Base-by-base conservation (phyloP, 2,888 invertebrate genomes). In the Lasioglossum vierecki region DNA sequence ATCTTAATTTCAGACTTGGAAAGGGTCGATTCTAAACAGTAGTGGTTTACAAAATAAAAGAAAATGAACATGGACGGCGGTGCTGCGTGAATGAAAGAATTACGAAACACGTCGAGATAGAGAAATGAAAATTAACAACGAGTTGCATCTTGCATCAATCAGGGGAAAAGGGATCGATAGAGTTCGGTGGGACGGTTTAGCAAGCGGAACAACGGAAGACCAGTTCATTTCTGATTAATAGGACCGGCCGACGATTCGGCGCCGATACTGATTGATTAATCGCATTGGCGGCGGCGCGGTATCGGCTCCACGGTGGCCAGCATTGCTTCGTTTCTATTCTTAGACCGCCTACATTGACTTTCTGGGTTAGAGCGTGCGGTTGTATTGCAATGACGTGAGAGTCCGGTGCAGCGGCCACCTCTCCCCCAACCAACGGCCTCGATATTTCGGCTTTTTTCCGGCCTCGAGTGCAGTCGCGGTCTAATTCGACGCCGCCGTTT, bases 271-370 rank as follows among this genome's bases (percentile, higher is more conserved):
- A 87, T 83, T 87, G 87, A 87, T 86, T 83, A 82, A 80, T 85
- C 85, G 77, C 71, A 79, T 82, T 79, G 79, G 77, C 83, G 79
- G 66, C 73, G 80, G 71, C 74, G 63, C 79, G 63, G 60, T 83
- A 85, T 85, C 79, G 87, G 83, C 57, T 80, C 76, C 77, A 66
- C n/a, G 35, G 41, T 70, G 26, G 35, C 79, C 66, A 77, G 41
- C 76, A 76, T 82, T 63, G 76, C 68, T 80, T 80, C 73, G 80
- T 76, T 86, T 83, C 88, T 88, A 88, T 88, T 88, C 84, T 88
- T 86, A 84, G 88, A 82, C 68, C 73, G 82, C 84, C 84, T 84
- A 82, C 84, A 86, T 86, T 80, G 80, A 88, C 86, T 88, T 88
- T 88, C 86, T 88, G 79, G 88, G 86, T 88, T 88, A 84, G 74